Base-by-base conservation (phyloP, 2,888 invertebrate species). In the Nudaria mundana region DNA sequence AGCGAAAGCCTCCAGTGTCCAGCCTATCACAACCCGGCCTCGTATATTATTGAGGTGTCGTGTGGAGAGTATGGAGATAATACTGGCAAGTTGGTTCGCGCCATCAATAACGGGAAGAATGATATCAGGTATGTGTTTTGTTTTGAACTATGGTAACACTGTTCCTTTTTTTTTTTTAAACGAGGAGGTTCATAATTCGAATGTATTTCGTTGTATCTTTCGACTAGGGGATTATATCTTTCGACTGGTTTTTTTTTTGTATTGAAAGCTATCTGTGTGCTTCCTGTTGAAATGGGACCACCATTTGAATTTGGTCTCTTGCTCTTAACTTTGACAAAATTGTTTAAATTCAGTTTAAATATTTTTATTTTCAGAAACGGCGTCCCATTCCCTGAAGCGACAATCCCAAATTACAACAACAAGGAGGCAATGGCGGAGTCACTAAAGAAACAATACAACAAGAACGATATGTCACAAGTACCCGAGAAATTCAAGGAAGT, bases 11-110 rank as follows among this genome's bases (percentile, higher is more conserved):
- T 98, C 15, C 94, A 95, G 70, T 98, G 98, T 67, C 98, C 98
- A 0, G 94, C 96, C 37, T 98, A 98, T 81, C 98, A 98, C 89
- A 98, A 98, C 86, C 98, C 98, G 1, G 98, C 98, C 4, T 98
- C 98, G 36, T 98, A 96, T 88, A 95, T 97, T 57, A 97, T 98
- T 82, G 98, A 98, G 83, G 97, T 98, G 3, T 97, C 98, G 0
- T 97, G 97, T 71, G 98, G 98, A 0, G 98, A 98, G 79, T 97
- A 98, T 74, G 98, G 98, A 37, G 96, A 97, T 69, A 94, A 97
- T 66, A 95, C 94, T 0, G 92, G 93, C 52, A 95, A 93, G 63
- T 85, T 97, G 36, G 96, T 97, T 4, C 92, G 92, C 5, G 97
- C 97, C 5, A 96, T 97, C 36, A 92, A 94, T 52, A 96, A 96